Percentiles rank a stretch among this genome's conserved stretches.
phyloP scores from a whole-genome alignment of 2,113 vertebrate genomes.

The Heliornis fulica region DNA sequence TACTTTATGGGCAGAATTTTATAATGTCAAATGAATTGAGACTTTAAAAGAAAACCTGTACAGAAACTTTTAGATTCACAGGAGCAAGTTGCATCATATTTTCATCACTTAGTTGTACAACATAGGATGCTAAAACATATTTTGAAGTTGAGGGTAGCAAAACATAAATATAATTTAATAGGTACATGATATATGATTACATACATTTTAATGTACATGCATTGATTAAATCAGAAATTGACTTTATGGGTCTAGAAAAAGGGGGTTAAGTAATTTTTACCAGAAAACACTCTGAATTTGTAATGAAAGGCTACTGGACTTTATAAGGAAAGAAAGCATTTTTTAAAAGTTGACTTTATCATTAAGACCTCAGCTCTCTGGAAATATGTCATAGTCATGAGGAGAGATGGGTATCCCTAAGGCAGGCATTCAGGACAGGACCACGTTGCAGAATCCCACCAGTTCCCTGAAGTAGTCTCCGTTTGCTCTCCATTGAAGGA shows the following conservation, averaged over 20 bases:
- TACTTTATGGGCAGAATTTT: neutral
- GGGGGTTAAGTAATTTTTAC: fast-evolving
- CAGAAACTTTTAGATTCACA: neutral
- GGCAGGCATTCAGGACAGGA: neutral
- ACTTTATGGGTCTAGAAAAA: neutral
- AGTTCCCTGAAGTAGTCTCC: neutral
- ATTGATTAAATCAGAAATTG: neutral
- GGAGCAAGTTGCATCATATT: neutral
- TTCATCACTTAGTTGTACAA: neutral
- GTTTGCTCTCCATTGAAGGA: neutral
- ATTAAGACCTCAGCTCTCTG: neutral
- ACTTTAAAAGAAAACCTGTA: neutral
- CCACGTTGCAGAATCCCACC: fast-evolving
- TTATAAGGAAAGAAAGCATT: neutral
- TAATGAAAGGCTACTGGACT: neutral
- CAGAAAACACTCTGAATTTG: neutral
- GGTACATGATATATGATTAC: neutral
- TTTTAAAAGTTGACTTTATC: neutral
- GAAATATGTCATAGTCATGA: neutral
- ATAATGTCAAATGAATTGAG: neutral
- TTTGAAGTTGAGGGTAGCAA: neutral
- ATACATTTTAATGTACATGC: neutral
- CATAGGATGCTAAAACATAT: neutral
- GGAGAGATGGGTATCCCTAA: neutral
- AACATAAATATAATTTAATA: neutral